These are phyloP conservation scores for Drosophila sulfurigaster DNA, from an alignment of 1,140 invertebrate species.

Conservation along the genomic window DNA sequence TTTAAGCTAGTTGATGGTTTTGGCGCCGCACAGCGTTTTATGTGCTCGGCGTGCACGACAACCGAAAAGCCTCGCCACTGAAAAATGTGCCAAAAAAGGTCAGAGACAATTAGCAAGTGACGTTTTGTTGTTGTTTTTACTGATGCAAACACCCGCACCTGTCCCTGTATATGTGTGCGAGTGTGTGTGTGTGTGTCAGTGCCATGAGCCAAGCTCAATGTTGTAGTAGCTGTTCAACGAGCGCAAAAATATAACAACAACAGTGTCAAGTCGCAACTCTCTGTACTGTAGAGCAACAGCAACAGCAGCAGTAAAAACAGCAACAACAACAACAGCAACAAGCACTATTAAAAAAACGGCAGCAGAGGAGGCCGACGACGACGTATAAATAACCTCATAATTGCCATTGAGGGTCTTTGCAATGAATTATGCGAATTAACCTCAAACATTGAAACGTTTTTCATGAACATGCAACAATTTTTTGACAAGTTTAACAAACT, in stretches of 20 bases:
- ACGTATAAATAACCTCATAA: slow-evolving; percentile 79
- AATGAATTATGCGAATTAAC: slow-evolving; percentile 84
- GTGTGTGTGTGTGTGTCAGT: slow-evolving; percentile 47
- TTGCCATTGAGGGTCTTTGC: slow-evolving; percentile 81
- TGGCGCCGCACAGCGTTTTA: slow-evolving; percentile 55
- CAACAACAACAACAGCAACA: slow-evolving; percentile 47
- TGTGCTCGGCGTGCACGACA: slow-evolving; percentile 56
- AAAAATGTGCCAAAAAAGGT: slow-evolving; percentile 76
- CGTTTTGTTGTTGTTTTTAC: slow-evolving; percentile 46
- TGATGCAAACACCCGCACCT: slow-evolving; percentile 66
- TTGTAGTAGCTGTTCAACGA: slow-evolving; percentile 42
- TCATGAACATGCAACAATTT: slow-evolving; percentile 65
- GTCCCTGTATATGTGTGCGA: slow-evolving; percentile 17
- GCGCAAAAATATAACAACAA: slow-evolving; percentile 43
- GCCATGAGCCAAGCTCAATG: slow-evolving; percentile 71
- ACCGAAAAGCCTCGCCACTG: slow-evolving; percentile 60
- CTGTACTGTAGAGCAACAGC: slow-evolving; percentile 44
- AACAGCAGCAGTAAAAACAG: slow-evolving; percentile 28
- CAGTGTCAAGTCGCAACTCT: slow-evolving; percentile 47
- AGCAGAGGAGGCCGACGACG: slow-evolving; percentile 52
- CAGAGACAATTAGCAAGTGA: slow-evolving; percentile 80
- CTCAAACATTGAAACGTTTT: slow-evolving; percentile 68
- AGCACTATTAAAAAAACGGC: slow-evolving; percentile 27
- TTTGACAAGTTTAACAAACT: slow-evolving; percentile 58
- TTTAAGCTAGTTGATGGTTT: slow-evolving; percentile 46